Conservation (phyloP, 2,888 invertebrate genomes). For the Eupithecia insigniata region DNA sequence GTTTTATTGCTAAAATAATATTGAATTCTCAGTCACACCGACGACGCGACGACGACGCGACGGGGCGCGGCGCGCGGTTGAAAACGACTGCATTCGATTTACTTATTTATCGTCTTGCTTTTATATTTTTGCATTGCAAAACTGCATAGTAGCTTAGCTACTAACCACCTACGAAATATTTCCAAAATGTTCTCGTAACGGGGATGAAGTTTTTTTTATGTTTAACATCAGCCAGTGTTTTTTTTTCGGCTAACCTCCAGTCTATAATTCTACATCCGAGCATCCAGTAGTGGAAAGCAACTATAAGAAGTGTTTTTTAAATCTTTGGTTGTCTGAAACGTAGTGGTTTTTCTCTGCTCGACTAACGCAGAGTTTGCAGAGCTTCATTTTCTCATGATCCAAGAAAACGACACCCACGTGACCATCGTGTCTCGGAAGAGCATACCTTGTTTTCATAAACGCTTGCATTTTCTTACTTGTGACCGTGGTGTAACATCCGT, state of each 20-base stretch:
- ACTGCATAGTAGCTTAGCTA: neutral
- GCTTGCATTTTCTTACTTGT: too few species aligned
- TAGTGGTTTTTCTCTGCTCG: neutral
- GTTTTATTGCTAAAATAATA: constrained; percentile 1
- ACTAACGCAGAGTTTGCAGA: neutral
- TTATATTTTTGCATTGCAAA: neutral
- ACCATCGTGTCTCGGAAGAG: too few species aligned
- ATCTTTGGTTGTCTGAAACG: neutral
- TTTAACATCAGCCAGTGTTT: too few species aligned
- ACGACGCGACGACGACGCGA: neutral
- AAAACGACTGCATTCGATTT: neutral
- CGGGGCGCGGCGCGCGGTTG: neutral
- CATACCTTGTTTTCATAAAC: too few species aligned
- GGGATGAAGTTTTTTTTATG: too few species aligned
- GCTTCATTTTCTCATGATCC: too few species aligned
- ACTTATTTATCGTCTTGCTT: neutral
- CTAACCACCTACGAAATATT: neutral
- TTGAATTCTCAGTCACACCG: neutral
- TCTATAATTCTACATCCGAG: too few species aligned
- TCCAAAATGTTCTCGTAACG: neutral
- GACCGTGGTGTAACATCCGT: too few species aligned
- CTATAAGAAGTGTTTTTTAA: too few species aligned
- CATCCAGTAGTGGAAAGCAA: too few species aligned
- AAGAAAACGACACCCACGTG: too few species aligned
- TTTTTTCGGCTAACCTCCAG: too few species aligned